A percentile compares a stretch with the other conserved stretches of the same genome.
phyloP scores from a whole-genome alignment of 2,113 vertebrate genomes.

The Sapayoa aenigma region DNA sequence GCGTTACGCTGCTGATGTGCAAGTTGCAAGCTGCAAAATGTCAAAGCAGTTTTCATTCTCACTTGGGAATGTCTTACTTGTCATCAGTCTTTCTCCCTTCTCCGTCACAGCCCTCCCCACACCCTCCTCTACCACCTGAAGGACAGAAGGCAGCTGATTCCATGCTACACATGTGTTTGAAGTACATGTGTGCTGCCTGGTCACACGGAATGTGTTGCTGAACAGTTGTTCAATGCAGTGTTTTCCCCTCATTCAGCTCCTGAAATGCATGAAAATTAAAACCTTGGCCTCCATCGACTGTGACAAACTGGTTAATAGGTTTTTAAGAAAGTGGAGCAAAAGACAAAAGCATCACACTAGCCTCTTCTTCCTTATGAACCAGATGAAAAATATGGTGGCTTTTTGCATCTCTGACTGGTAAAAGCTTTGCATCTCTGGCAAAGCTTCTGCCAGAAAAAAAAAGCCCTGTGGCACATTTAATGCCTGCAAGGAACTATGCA shows the following conservation, averaged over 20 bases:
- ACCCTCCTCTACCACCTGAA: fast-evolving
- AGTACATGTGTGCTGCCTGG: fast-evolving
- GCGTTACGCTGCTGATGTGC: fast-evolving
- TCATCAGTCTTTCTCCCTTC: background rate
- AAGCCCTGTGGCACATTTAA: fast-evolving
- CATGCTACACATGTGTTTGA: fast-evolving
- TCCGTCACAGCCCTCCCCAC: background rate
- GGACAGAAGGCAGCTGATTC: background rate
- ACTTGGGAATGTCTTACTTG: fast-evolving
- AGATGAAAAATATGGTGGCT: background rate
- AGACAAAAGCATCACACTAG: fast-evolving
- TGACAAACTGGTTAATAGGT: background rate
- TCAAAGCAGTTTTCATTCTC: background rate
- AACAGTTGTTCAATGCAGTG: background rate
- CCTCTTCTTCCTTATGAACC: background rate
- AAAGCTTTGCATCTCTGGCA: too few species aligned
- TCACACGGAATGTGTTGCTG: background rate
- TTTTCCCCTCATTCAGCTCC: background rate
- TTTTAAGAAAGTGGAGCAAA: background rate
- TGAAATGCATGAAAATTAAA: background rate
- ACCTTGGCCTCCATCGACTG: fast-evolving
- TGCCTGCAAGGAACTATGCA: background rate
- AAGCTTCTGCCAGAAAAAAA: background rate
- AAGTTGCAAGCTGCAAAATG: fast-evolving
- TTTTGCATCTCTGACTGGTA: background rate